phyloP scores from a whole-genome alignment of 2,113 vertebrate species.

The Panthera uncia region DNA sequence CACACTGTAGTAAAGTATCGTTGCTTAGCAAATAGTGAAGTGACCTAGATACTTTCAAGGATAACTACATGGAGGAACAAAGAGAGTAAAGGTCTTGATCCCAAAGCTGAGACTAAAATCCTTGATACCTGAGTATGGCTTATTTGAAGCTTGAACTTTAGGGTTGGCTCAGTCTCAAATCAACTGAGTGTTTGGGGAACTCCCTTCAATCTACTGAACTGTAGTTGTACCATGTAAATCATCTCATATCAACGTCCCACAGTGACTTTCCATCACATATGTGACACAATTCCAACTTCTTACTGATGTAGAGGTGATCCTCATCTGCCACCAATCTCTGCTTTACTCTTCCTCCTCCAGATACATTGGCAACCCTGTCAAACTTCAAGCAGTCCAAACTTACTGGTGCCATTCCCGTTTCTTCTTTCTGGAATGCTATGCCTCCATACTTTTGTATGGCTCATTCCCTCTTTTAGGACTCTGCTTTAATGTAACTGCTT shows the following conservation, averaged over 20 bases:
- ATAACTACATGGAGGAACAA: slow-evolving; percentile 2
- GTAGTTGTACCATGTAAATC: not conserved
- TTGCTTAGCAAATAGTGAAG: not conserved
- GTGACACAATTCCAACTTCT: not conserved
- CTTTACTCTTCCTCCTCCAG: not conserved
- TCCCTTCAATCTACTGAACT: not conserved
- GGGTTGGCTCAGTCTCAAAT: not conserved
- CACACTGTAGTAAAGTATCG: not conserved
- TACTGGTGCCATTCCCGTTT: not conserved
- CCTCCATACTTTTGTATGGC: not conserved
- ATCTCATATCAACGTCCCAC: not conserved
- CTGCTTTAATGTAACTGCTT: not conserved
- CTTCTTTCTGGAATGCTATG: not conserved
- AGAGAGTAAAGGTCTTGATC: not conserved
- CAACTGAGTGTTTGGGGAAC: not conserved
- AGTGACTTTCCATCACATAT: not conserved
- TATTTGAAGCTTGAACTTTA: not conserved
- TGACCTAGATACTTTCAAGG: not conserved
- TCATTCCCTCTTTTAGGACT: not conserved
- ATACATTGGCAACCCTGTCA: not conserved
- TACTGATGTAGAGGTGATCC: not conserved
- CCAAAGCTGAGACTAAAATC: not conserved
- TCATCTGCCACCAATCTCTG: not conserved
- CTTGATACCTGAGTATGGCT: not conserved
- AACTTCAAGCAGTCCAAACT: not conserved